Evolutionary conservation across 2,888 invertebrate genomes (phyloP).

Genomic region (Hybos culiciformis): DNA sequence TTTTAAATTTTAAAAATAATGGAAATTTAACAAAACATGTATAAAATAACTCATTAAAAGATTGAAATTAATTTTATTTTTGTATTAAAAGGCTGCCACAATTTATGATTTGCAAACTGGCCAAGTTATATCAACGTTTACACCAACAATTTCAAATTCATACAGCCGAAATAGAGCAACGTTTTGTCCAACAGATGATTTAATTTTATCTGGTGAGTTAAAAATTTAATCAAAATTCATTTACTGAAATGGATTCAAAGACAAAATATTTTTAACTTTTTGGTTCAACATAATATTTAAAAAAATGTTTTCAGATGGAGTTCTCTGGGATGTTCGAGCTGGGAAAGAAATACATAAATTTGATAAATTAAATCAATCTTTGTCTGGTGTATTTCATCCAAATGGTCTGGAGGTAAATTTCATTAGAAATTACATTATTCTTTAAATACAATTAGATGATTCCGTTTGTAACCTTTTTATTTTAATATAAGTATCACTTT

Average conservation of each 20-base stretch:
- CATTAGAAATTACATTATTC: too few species aligned
- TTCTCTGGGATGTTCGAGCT: conserved; percentile 82
- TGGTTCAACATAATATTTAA: not conserved
- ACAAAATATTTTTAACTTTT: not conserved
- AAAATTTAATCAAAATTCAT: not conserved
- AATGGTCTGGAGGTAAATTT: conserved; percentile 73
- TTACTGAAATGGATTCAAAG: not conserved
- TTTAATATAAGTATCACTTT: too few species aligned
- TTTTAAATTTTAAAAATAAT: too few species aligned
- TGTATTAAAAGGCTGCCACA: conserved; percentile 28
- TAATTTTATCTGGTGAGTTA: conserved; percentile 62
- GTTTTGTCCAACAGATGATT: conserved; percentile 84
- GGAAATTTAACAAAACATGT: too few species aligned
- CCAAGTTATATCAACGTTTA: conserved; percentile 53
- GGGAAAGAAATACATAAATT: conserved; percentile 89
- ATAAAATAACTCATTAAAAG: too few species aligned
- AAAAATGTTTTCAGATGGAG: conserved; percentile 54
- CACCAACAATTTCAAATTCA: conserved; percentile 74
- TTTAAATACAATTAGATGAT: too few species aligned
- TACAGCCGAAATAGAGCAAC: conserved; percentile 90
- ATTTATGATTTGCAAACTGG: conserved; percentile 84
- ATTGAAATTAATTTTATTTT: not conserved
- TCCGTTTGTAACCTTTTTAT: too few species aligned
- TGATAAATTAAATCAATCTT: conserved; percentile 89
- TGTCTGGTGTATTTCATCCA: conserved; percentile 93